Evolutionary conservation across 2,113 vertebrate species (phyloP).

Genomic region (Myotis lucifugus): DNA sequence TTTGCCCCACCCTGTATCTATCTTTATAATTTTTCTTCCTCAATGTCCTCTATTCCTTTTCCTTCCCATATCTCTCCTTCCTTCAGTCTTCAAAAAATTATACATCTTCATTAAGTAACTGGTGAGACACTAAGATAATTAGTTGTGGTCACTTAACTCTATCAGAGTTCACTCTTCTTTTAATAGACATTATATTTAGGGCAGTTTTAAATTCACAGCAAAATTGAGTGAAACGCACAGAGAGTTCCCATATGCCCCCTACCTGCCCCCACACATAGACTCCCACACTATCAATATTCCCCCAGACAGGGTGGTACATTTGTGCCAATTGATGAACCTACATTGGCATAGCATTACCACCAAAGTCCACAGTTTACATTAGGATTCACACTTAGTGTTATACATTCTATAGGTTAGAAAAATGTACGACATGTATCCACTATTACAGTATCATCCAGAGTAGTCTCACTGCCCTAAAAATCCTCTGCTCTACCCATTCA

Average conservation of each 20-base stretch:
- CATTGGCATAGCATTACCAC: background rate
- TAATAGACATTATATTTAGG: background rate
- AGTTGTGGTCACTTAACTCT: background rate
- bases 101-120: background rate
- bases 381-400: background rate
- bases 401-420: background rate
- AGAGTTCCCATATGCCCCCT: background rate
- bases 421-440: background rate
- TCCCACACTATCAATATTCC: background rate
- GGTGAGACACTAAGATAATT: background rate
- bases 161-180: background rate
- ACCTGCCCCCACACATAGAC: no score
- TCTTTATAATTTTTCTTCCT: background rate
- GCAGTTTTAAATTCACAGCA: background rate
- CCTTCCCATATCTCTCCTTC: background rate
- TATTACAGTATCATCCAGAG: background rate
- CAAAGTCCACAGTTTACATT: background rate
- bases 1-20: background rate
- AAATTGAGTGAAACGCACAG: background rate
- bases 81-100: constrained; percentile 43
- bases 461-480: background rate
- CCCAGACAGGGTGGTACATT: background rate
- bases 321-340: background rate
- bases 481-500: background rate
- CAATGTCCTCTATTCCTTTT: constrained; percentile 11